These are phyloP conservation scores for Yponomeuta cagnagella DNA, from an alignment of 2,888 invertebrate species.

Conservation along the genomic window DNA sequence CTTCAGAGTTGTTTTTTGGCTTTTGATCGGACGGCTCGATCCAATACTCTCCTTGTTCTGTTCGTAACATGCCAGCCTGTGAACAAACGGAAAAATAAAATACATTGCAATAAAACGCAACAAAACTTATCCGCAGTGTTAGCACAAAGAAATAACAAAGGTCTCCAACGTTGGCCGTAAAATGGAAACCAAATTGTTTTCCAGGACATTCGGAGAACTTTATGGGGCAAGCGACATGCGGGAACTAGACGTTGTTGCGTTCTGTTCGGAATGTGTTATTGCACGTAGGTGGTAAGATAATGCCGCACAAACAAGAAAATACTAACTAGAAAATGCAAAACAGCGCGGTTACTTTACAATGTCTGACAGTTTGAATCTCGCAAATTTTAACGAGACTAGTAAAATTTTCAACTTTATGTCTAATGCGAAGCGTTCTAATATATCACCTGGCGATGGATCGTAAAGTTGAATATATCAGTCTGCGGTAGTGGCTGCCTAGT, in stretches of 20 bases:
- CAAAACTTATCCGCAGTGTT: slow-evolving; percentile 2
- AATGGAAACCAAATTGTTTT: slow-evolving; percentile 11
- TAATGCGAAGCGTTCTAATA: slow-evolving; percentile 5
- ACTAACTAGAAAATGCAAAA: slow-evolving; percentile 6
- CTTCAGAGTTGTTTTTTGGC: slow-evolving; percentile 41
- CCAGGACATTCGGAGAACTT: slow-evolving; percentile 13
- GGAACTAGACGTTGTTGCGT: slow-evolving; percentile 11
- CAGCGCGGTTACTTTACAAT: neutral
- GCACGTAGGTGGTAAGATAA: slow-evolving; percentile 10
- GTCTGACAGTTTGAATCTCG: neutral
- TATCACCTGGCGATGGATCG: slow-evolving; percentile 2
- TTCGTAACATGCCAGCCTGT: slow-evolving; percentile 81
- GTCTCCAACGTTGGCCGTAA: slow-evolving; percentile 5
- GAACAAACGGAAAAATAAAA: slow-evolving; percentile 27
- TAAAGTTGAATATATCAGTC: slow-evolving; percentile 7
- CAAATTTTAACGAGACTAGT: slow-evolving; percentile 3
- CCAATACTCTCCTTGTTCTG: slow-evolving; percentile 80
- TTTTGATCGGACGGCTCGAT: slow-evolving; percentile 81
- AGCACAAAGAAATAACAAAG: slow-evolving; percentile 14
- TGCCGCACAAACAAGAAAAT: neutral
- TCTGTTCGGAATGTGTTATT: neutral
- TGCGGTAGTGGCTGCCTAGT: neutral
- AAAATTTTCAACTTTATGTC: slow-evolving; percentile 3
- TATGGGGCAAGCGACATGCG: slow-evolving; percentile 11
- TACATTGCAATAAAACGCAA: slow-evolving; percentile 19